A percentile compares a stretch with the other conserved stretches of the same genome.
Evolutionary conservation across 1,140 invertebrate species (phyloP).

Genomic region (Chironomus striatipennis): DNA sequence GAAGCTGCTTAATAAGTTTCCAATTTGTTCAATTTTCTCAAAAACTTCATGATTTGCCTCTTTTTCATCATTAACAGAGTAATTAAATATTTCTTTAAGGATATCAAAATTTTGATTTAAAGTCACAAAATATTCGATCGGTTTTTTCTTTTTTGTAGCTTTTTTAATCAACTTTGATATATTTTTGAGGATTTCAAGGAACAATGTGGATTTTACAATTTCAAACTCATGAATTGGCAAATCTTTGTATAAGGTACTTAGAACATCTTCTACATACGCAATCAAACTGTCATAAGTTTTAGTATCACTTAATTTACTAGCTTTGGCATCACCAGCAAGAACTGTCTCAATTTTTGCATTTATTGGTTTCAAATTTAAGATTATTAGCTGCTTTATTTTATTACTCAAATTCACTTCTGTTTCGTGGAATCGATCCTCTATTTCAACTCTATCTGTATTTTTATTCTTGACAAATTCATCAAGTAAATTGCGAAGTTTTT

Average conservation of each 20-base stretch:
- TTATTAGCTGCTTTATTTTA: conserved; percentile 74
- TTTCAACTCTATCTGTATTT: conserved; percentile 65
- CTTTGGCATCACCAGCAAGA: conserved; percentile 70
- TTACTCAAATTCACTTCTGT: conserved; percentile 77
- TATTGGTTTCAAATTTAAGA: conserved; percentile 71
- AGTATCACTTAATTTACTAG: conserved; percentile 30
- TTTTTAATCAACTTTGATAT: conserved; percentile 61
- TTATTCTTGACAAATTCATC: conserved; percentile 65
- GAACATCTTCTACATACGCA: conserved; percentile 68
- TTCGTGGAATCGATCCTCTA: conserved; percentile 74
- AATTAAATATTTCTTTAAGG: conserved; percentile 80
- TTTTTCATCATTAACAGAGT: conserved; percentile 45
- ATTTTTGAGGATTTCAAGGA: conserved; percentile 63
- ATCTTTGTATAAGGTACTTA: conserved; percentile 59
- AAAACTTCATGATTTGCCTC: conserved; percentile 30
- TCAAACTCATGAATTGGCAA: conserved; percentile 73
- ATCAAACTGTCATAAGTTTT: conserved; percentile 67
- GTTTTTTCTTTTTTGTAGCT: conserved; percentile 70
- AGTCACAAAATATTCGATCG: conserved; percentile 82
- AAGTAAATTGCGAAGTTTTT: conserved; percentile 62
- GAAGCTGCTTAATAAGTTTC: conserved; percentile 64
- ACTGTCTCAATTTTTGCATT: conserved; percentile 60
- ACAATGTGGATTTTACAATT: conserved; percentile 64
- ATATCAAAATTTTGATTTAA: conserved; percentile 75
- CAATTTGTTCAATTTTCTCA: conserved; percentile 55